Evolutionary conservation across 2,113 vertebrate species (phyloP), one percentile per base, ranked within the genome.

Genomic region (Nothobranchius furzeri): DNA sequence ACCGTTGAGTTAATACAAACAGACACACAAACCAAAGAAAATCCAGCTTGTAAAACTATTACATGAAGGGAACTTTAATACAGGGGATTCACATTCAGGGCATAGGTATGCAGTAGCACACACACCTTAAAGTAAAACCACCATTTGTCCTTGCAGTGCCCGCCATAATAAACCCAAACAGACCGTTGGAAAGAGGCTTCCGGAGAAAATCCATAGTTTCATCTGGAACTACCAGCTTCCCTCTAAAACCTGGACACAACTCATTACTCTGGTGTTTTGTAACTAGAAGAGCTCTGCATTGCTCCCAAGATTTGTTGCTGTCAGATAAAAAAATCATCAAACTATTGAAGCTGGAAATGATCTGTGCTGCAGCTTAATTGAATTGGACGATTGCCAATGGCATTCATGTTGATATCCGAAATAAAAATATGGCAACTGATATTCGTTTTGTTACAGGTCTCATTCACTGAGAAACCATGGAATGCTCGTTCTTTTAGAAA

Each of bases 101-200:
- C 56, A 61, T 59, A 76, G 70, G 60, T 50, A 30, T 5, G 0
- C 43, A 2, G 3, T 60, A 50, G 51, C 20, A 65, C 2, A 54
- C 13, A 50, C 77, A 83, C 24, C 49, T 55, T 24, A 1, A 52
- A 79, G 61, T 48, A 55, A 68, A 63, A 78, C 51, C 43, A 52
- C 9, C 0, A 9, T 2, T 60, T 79, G 74, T 79, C 83, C 86
- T 87, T 83, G 67, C 52, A 37, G 69, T 7, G 54, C 64, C 69
- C 82, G 72, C 53, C 25, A 5, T 75, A 86, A 85, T 81, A 81
- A 86, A 80, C 72, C 74, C 53, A 77, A 81, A 83, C 70, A 77
- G 50, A 65, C 75, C 60, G 62, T 73, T 64, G 61, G 57, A 42
- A 42, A 12, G 30, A 68, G 35, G 61, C 60, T 17, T 43, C 67